These are phyloP conservation scores for Xiphophorus hellerii DNA, from an alignment of 2,113 vertebrate species.

Conservation along the genomic window DNA sequence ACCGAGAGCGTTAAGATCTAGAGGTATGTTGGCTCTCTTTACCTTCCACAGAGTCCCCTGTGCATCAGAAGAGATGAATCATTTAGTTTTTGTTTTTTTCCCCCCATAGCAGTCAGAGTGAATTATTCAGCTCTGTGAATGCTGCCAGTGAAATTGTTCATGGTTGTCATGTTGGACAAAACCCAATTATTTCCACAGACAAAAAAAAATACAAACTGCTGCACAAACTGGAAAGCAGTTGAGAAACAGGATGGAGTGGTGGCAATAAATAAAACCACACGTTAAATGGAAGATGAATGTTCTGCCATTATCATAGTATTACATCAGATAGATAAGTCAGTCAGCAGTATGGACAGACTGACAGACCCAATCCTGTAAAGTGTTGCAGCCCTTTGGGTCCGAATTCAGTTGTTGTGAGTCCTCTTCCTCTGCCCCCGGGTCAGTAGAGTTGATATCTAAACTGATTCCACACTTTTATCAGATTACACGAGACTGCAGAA, in stretches of 20 bases:
- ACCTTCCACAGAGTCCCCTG: not conserved
- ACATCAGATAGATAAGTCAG: not conserved
- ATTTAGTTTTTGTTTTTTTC: constrained; percentile 28
- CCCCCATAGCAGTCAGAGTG: constrained; percentile 20
- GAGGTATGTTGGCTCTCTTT: constrained; percentile 82
- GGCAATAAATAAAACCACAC: not conserved
- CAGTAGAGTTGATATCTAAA: no score
- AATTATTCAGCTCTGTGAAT: constrained; percentile 45
- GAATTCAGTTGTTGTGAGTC: no score
- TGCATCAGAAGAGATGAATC: constrained; percentile 38
- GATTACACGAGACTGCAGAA: no score
- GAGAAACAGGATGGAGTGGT: not conserved
- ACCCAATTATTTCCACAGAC: constrained; percentile 15
- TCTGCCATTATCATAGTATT: no score
- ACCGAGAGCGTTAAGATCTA: constrained; percentile 99
- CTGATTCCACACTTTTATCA: no score
- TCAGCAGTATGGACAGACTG: not conserved
- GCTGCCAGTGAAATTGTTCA: constrained; percentile 44
- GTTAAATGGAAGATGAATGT: not conserved
- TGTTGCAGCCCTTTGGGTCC: no score
- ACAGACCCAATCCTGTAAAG: not conserved
- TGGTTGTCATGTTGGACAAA: constrained; percentile 41
- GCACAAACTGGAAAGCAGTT: not conserved
- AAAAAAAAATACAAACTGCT: constrained; percentile 2
- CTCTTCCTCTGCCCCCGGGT: no score